Percentiles rank a stretch among this genome's conserved stretches.
Evolutionary conservation across 2,113 vertebrate genomes (phyloP).

Genomic region (Dendropsophus ebraccatus): DNA sequence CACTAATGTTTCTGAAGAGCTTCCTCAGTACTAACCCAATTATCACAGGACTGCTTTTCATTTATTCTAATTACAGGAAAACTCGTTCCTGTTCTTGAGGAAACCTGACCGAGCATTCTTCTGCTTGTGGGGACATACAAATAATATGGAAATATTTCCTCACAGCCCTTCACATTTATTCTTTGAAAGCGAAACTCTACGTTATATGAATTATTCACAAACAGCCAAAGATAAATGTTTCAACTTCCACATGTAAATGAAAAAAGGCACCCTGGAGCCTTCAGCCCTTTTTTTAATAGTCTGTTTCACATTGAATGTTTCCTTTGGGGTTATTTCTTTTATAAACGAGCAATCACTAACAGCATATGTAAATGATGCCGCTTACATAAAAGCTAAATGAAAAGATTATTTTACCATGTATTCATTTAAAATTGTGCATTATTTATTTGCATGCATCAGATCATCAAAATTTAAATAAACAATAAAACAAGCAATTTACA

Average conservation of each 20-base stretch:
- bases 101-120: conserved; percentile 17
- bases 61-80: conserved; percentile 37
- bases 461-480: conserved; percentile 68
- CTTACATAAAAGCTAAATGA: conserved; percentile 61
- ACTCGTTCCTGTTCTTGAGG: conserved; percentile 17
- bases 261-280: conserved; percentile 68
- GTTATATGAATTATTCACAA: conserved; percentile 81
- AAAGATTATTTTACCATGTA: conserved; percentile 66
- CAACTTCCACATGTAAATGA: conserved; percentile 70
- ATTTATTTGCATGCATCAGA: conserved; percentile 69
- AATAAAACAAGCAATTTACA: conserved; percentile 72
- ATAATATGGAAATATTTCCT: conserved; percentile 60
- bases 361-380: conserved; percentile 62
- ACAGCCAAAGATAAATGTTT: conserved; percentile 77
- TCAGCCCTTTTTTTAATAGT: conserved; percentile 74
- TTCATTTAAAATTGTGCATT: conserved; percentile 72
- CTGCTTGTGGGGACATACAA: conserved; percentile 19
- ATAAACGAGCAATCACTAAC: conserved; percentile 66
- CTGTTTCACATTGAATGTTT: conserved; percentile 66
- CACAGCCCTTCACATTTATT: conserved; percentile 63
- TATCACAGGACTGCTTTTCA: conserved; percentile 31
- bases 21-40: conserved; percentile 29
- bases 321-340: conserved; percentile 71
- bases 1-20: neutral
- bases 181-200: conserved; percentile 66